Evolutionary conservation across 1,140 invertebrate genomes (phyloP).

Genomic region (Aphelinus certus): DNA sequence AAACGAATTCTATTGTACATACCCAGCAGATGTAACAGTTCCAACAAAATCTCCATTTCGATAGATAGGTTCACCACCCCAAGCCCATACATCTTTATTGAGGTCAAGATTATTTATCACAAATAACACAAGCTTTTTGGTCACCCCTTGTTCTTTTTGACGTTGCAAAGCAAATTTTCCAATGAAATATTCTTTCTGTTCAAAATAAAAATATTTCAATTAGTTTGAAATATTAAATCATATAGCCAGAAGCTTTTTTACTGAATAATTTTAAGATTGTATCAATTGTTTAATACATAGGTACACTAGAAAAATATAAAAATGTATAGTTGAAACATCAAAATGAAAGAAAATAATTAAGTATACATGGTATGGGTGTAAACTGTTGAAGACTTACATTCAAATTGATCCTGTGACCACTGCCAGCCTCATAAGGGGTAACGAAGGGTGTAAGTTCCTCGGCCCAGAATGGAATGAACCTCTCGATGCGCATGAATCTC

Average conservation of each 20-base stretch:
- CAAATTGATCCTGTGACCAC: conserved; percentile 77
- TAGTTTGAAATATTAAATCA: conserved; percentile 11
- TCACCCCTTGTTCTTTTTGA: conserved; percentile 77
- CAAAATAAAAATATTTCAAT: conserved; percentile 26
- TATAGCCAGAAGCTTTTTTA: conserved; percentile 8
- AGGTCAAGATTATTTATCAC: conserved; percentile 78
- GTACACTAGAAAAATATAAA: neutral
- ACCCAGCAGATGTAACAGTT: conserved; percentile 81
- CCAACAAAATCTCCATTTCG: conserved; percentile 76
- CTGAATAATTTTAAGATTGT: conserved; percentile 22
- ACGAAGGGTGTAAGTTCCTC: conserved; percentile 79
- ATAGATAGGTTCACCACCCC: conserved; percentile 84
- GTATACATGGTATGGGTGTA: neutral
- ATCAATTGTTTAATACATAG: conserved; percentile 3
- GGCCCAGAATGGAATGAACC: conserved; percentile 72
- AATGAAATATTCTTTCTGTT: conserved; percentile 76
- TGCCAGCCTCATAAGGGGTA: conserved; percentile 82
- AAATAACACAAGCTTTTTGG: conserved; percentile 76
- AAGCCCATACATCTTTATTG: conserved; percentile 81
- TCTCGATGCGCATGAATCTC: conserved; percentile 75
- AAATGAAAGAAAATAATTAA: neutral
- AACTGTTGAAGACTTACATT: conserved; percentile 57
- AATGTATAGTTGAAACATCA: neutral
- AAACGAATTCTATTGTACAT: conserved; percentile 44
- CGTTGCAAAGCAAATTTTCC: conserved; percentile 76